Evolutionary conservation across 2,797 vertebrate genomes (phyloP), one percentile per base, ranked within the genome.

Genomic region (Aulostomus chinensis): DNA sequence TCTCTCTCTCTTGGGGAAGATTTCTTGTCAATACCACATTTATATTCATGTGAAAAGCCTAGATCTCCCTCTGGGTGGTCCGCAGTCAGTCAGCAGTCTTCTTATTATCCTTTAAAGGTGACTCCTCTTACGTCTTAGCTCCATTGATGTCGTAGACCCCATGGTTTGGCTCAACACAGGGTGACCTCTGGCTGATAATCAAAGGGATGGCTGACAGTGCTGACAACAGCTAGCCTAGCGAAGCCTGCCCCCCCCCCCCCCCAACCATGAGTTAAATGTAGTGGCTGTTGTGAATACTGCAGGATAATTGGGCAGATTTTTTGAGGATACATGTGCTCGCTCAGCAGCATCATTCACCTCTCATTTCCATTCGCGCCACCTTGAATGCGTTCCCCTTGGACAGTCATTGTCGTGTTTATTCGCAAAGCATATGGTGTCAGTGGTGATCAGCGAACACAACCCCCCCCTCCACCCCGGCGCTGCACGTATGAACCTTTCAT

Each of bases 31-130:
- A 82, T 87, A 84, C 80, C 71, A 64, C 76, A 87, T 87, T 86
- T 81, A 84, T 85, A 86, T 87, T 86, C 81, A 86, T 77, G 56
- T 50, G 43, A 53, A 71, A 69, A 59, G 62, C 67, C 38, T n/a
- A 1, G 56, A 66, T 67, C 39, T 61, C 66, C 51, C 64, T 51
- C 40, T 58, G 76, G 78, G 74, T 76, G 80, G 69, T 75, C 76
- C 29, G 33, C 78, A 78, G 76, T 73, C 79, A 69, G 80, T 81
- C 79, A 81, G 76, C 81, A 83, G 61, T 77, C 76, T 62, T 77
- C 76, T 67, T 73, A 73, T 83, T 83, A 80, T 79, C 74, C 76
- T 69, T 74, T 76, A 79, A 81, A 84, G 86, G 87, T 88, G 84
- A 89, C 84, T 86, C 61, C 65, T 69, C 67, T 75, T 80, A 78